Evolutionary conservation across 2,888 invertebrate species (phyloP).

Genomic region (Cybosia mesomella): DNA sequence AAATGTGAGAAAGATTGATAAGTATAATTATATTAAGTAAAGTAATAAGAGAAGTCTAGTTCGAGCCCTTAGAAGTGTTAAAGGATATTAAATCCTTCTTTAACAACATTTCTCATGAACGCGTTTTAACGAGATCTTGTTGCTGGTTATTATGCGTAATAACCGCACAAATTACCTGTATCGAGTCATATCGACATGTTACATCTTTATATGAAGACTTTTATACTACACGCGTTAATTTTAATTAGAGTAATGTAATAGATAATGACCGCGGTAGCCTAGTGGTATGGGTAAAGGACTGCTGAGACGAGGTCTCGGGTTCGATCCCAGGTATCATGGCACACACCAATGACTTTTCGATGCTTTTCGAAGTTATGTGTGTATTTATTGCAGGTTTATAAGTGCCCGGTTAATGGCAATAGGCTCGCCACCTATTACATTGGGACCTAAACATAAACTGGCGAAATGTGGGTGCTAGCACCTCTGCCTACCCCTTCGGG

Average conservation of each 20-base stretch:
- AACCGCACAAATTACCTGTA: constrained; percentile 64
- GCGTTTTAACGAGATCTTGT: constrained; percentile 46
- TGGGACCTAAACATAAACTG: neutral
- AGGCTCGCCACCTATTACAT: no score
- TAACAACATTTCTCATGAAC: constrained; percentile 34
- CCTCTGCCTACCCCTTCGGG: no score
- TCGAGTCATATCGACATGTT: constrained; percentile 63
- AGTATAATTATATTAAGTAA: neutral
- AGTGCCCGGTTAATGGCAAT: no score
- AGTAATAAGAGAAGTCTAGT: constrained; percentile 5
- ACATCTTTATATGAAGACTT: constrained; percentile 59
- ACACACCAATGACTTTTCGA: no score
- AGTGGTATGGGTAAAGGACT: no score
- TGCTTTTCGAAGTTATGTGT: no score
- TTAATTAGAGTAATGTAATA: neutral
- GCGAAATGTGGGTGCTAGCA: no score
- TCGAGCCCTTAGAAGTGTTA: neutral
- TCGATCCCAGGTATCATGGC: no score
- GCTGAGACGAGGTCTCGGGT: no score
- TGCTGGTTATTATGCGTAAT: constrained; percentile 53
- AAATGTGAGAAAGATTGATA: neutral
- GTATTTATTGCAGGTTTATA: no score
- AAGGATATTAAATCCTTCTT: constrained; percentile 3
- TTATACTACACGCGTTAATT: constrained; percentile 51
- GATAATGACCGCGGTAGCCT: no score